These are phyloP conservation scores for Aphis gossypii DNA, from an alignment of 1,140 invertebrate genomes.

Conservation along the genomic window DNA sequence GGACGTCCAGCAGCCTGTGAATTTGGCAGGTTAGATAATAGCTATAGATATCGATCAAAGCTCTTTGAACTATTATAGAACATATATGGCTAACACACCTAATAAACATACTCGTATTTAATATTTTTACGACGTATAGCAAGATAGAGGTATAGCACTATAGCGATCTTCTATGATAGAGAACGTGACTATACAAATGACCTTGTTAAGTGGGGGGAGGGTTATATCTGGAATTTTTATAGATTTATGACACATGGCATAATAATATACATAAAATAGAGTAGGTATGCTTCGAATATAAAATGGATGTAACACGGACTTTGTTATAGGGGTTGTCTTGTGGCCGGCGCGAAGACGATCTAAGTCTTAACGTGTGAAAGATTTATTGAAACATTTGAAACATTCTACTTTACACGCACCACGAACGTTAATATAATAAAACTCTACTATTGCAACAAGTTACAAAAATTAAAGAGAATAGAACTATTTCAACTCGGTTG, in stretches of 20 bases:
- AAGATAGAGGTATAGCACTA: neutral
- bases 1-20: neutral
- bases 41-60: neutral
- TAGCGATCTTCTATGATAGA: neutral
- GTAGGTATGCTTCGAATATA: neutral
- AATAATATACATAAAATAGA: neutral
- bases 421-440: too few relatives aligned
- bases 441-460: too few relatives aligned
- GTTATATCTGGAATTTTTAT: neutral
- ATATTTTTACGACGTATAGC: neutral
- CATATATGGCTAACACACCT: neutral
- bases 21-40: conserved; percentile 22
- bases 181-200: neutral
- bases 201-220: neutral
- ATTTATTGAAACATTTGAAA: too few relatives aligned
- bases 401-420: too few relatives aligned
- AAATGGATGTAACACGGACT: too few relatives aligned
- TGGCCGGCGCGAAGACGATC: too few relatives aligned
- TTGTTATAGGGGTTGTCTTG: too few relatives aligned
- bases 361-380: too few relatives aligned
- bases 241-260: neutral
- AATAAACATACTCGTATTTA: too few relatives aligned
- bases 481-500: too few relatives aligned
- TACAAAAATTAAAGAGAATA: too few relatives aligned
- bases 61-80: neutral